Conservation (phyloP, 2,888 invertebrate species). For the Octodonta nipae region DNA sequence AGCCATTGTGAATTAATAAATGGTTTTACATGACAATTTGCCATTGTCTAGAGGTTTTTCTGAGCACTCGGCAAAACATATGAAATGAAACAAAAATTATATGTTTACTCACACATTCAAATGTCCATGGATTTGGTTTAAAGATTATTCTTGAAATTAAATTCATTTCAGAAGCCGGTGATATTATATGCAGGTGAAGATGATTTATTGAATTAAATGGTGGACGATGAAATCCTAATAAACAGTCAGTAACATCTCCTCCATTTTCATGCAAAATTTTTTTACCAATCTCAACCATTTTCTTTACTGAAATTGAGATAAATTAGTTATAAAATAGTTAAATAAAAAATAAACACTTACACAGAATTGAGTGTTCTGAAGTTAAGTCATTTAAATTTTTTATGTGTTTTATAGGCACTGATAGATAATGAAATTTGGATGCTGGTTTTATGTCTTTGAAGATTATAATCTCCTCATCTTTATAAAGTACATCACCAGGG, state of each 20-base stretch:
- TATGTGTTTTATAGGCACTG: constrained; percentile 66
- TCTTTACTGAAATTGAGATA: constrained; percentile 43
- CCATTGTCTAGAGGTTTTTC: too few relatives aligned
- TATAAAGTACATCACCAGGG: constrained; percentile 48
- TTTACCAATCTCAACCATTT: constrained; percentile 47
- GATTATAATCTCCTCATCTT: constrained; percentile 63
- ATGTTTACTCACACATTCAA: too few relatives aligned
- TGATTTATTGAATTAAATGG: constrained; percentile 75
- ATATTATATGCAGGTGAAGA: constrained; percentile 75
- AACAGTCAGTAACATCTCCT: constrained; percentile 32
- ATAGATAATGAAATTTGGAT: constrained; percentile 62
- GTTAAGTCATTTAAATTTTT: constrained; percentile 57
- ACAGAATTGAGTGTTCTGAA: constrained; percentile 49
- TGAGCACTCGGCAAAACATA: too few relatives aligned
- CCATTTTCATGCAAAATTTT: constrained; percentile 39
- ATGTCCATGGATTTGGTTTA: too few relatives aligned
- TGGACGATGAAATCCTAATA: constrained; percentile 81
- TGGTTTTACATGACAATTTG: too few relatives aligned
- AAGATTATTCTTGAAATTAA: constrained; percentile 52
- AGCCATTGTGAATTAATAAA: too few relatives aligned
- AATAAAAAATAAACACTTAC: constrained; percentile 40
- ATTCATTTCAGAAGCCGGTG: constrained; percentile 63
- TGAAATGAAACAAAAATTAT: too few relatives aligned
- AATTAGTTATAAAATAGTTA: neutral
- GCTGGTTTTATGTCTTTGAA: constrained; percentile 78